phyloP scores from a whole-genome alignment of 2,113 vertebrate species.

The Ctenodactylus gundi region DNA sequence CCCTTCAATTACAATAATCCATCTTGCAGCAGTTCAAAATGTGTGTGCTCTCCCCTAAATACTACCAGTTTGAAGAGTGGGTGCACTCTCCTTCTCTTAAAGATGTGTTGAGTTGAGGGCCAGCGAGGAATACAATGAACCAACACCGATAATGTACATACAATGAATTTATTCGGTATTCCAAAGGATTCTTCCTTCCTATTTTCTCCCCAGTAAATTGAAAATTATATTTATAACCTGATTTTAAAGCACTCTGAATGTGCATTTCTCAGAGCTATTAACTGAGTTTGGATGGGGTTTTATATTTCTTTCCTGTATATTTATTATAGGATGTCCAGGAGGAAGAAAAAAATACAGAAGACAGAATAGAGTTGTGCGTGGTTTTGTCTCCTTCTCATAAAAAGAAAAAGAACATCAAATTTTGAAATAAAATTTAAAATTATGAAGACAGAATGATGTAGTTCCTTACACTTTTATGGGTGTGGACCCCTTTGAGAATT shows the following conservation, averaged over 20 bases:
- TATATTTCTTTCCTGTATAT: slow-evolving; percentile 70
- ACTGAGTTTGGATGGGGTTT: slow-evolving; percentile 67
- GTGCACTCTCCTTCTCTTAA: slow-evolving; percentile 39
- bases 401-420: slow-evolving; percentile 50
- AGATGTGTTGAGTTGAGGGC: slow-evolving; percentile 18
- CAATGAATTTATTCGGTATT: slow-evolving; percentile 57
- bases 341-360: slow-evolving; percentile 62
- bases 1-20: not conserved
- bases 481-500: not conserved
- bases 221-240: slow-evolving; percentile 77
- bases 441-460: slow-evolving; percentile 25
- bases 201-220: slow-evolving; percentile 69
- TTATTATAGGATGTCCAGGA: slow-evolving; percentile 65
- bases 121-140: not conserved
- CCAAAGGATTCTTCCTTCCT: slow-evolving; percentile 50
- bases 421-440: slow-evolving; percentile 51
- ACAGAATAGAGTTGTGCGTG: not conserved
- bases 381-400: slow-evolving; percentile 40
- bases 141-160: slow-evolving; percentile 21
- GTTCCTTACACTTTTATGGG: slow-evolving; percentile 32
- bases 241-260: slow-evolving; percentile 78
- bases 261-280: slow-evolving; percentile 75
- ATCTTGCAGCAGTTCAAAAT: not conserved
- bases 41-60: slow-evolving; percentile 20
- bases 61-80: not conserved